These are phyloP conservation scores for Zophobas morio DNA, from an alignment of 1,140 invertebrate species.

Conservation along the genomic window DNA sequence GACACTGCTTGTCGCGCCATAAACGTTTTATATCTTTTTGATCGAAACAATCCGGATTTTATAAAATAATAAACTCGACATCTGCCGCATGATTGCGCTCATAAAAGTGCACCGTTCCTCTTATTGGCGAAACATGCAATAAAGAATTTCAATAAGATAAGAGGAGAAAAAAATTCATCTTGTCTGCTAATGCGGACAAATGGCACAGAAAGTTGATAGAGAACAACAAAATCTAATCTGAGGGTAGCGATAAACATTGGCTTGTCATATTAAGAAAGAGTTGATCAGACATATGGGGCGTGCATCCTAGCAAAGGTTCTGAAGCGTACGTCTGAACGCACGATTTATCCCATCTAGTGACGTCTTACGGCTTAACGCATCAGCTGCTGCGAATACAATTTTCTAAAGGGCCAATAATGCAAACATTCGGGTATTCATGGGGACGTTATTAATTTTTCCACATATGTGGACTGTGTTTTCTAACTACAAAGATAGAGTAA, in stretches of 20 bases:
- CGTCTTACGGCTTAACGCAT: slow-evolving; percentile 42
- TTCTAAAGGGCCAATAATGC: slow-evolving; percentile 19
- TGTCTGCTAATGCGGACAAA: slow-evolving; percentile 24
- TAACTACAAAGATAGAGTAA: too few species aligned
- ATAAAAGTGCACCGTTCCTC: slow-evolving; percentile 50
- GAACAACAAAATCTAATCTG: slow-evolving; percentile 58
- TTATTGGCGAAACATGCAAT: slow-evolving; percentile 33
- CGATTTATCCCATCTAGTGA: slow-evolving; percentile 55
- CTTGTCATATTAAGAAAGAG: slow-evolving; percentile 60
- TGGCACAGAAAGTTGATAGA: slow-evolving; percentile 50
- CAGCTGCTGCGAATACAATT: slow-evolving; percentile 22
- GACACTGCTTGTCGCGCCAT: slow-evolving; percentile 45
- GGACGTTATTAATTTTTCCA: not conserved
- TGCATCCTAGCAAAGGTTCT: slow-evolving; percentile 55
- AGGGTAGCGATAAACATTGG: slow-evolving; percentile 58
- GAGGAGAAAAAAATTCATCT: not conserved
- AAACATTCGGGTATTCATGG: slow-evolving; percentile 5
- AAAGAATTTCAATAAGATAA: slow-evolving; percentile 26
- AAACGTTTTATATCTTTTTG: slow-evolving; percentile 53
- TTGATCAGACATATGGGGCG: slow-evolving; percentile 62
- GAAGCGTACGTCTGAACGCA: slow-evolving; percentile 51
- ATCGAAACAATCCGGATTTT: slow-evolving; percentile 46
- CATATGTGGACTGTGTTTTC: not conserved
- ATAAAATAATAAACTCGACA: slow-evolving; percentile 53
- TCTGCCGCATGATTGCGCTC: slow-evolving; percentile 49